Conservation (phyloP, 2,888 invertebrate genomes). For the Caenorhabditis sulstoni region DNA sequence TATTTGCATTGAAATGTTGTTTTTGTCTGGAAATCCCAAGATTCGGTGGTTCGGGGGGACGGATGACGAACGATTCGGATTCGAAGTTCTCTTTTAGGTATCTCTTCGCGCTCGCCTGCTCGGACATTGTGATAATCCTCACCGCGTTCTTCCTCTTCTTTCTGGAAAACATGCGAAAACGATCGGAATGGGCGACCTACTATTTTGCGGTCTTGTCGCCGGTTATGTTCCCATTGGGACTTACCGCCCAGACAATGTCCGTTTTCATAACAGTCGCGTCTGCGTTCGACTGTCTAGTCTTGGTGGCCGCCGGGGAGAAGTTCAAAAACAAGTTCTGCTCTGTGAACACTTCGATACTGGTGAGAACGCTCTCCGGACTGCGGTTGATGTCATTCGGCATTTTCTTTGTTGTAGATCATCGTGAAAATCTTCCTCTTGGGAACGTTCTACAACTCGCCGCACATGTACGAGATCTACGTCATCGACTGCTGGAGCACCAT, state of each 20-base stretch:
- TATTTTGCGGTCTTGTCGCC: constrained; percentile 75
- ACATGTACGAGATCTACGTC: constrained; percentile 79
- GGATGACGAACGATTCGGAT: no score
- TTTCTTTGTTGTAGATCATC: constrained; percentile 19
- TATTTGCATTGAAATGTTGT: constrained; percentile 23
- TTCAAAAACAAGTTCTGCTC: constrained; percentile 72
- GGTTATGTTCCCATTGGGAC: constrained; percentile 76
- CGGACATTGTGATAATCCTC: constrained; percentile 73
- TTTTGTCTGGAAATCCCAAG: constrained; percentile 16
- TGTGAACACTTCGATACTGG: constrained; percentile 66
- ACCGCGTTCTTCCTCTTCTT: constrained; percentile 79
- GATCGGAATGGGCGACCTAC: constrained; percentile 70
- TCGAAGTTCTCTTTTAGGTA: no score
- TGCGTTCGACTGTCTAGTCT: constrained; percentile 76
- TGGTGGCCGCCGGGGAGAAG: constrained; percentile 70
- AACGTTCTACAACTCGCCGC: constrained; percentile 74
- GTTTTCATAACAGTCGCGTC: constrained; percentile 78
- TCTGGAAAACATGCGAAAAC: constrained; percentile 76
- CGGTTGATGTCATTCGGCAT: background rate
- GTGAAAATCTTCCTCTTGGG: constrained; percentile 66
- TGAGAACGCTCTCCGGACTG: constrained; percentile 21
- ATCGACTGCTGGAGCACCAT: constrained; percentile 76
- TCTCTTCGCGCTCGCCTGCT: constrained; percentile 76
- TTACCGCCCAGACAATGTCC: constrained; percentile 70
- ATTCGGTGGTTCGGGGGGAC: no score